A percentile compares a stretch with the other conserved stretches of the same genome.
phyloP scores from a whole-genome alignment of 2,888 invertebrate species.

The Pachycephus smyrnensis region DNA sequence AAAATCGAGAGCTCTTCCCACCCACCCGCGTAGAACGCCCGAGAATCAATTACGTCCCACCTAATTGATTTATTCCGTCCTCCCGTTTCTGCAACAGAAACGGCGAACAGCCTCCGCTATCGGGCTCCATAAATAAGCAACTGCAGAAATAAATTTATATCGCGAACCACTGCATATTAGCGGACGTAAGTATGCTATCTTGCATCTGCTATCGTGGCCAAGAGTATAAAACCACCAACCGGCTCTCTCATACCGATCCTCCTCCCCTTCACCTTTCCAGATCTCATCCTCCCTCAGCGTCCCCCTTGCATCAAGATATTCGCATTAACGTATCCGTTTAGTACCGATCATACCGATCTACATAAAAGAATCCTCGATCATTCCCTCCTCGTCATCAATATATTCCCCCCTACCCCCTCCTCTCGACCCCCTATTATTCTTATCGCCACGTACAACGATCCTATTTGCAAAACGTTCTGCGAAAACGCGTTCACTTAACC shows the following conservation, averaged over 20 bases:
- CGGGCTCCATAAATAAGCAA: conserved; percentile 55
- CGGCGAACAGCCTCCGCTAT: conserved; percentile 38
- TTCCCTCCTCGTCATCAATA: too few species aligned
- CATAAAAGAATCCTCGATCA: too few species aligned
- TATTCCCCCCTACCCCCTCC: neutral
- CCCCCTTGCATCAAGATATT: too few species aligned
- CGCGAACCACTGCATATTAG: conserved; percentile 41
- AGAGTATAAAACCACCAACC: too few species aligned
- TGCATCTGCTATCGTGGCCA: conserved; percentile 47
- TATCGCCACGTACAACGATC: neutral
- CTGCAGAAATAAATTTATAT: conserved; percentile 57
- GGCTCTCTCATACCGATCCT: too few species aligned
- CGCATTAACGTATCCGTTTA: too few species aligned
- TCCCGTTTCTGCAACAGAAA: conserved; percentile 29
- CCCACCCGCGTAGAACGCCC: too few species aligned
- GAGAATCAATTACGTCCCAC: neutral
- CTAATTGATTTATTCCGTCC: conserved; percentile 12
- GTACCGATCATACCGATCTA: too few species aligned
- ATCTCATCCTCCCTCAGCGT: too few species aligned
- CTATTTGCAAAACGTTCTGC: too few species aligned
- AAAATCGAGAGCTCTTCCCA: neutral
- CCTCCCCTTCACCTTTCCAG: too few species aligned
- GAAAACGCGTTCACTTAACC: too few species aligned
- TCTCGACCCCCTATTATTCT: neutral
- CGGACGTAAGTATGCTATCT: conserved; percentile 45